Conservation (phyloP, 2,113 vertebrate species). For the Vulpes lagopus region DNA sequence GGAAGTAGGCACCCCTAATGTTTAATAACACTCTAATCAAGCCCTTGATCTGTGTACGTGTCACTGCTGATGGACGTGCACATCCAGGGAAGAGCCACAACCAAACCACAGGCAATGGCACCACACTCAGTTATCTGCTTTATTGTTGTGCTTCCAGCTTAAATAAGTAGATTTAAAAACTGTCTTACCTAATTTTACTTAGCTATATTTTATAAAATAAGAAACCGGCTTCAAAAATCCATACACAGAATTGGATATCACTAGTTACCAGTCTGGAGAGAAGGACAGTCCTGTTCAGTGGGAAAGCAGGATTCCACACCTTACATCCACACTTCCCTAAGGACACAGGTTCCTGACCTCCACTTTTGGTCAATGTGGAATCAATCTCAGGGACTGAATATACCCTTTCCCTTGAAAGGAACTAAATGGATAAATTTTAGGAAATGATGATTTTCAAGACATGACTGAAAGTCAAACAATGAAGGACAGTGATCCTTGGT, state of each 20-base stretch:
- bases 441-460: not conserved
- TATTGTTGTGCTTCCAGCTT: not conserved
- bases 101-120: not conserved
- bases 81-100: not conserved
- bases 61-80: too few relatives aligned
- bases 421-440: not conserved
- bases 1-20: not conserved
- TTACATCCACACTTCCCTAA: too few relatives aligned
- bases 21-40: not conserved
- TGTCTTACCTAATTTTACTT: not conserved
- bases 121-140: too few relatives aligned
- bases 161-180: not conserved
- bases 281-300: not conserved
- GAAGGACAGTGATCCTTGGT: not conserved
- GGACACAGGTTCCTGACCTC: not conserved
- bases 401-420: not conserved
- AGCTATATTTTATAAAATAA: not conserved
- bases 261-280: not conserved
- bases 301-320: not conserved
- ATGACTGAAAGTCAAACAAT: accelerated
- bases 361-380: accelerated
- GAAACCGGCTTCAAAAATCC: not conserved
- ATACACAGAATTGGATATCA: not conserved
- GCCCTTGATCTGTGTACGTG: accelerated
- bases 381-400: too few relatives aligned